Conservation (phyloP, 2,888 invertebrate species). For the Crioceris asparagi region DNA sequence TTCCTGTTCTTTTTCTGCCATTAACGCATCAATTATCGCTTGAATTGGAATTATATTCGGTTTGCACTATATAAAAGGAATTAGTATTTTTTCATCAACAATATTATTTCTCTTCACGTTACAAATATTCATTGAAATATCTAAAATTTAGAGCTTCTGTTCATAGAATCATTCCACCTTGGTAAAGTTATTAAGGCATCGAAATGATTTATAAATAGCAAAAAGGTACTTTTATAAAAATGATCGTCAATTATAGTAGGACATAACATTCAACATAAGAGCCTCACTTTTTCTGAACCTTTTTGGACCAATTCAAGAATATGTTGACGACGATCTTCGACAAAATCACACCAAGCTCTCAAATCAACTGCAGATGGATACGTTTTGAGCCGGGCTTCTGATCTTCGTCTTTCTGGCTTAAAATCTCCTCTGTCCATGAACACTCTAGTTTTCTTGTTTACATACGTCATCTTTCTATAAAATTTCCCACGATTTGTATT, state of each 20-base stretch:
- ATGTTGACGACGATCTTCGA: slow-evolving; percentile 46
- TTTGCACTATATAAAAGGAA: no score
- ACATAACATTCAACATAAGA: no score
- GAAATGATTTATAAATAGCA: no score
- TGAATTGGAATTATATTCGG: slow-evolving; percentile 33
- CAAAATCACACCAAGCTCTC: slow-evolving; percentile 47
- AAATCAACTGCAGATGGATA: slow-evolving; percentile 47
- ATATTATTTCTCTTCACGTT: no score
- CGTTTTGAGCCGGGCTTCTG: slow-evolving; percentile 44
- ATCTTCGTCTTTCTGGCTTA: slow-evolving; percentile 23
- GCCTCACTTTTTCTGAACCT: slow-evolving; percentile 16
- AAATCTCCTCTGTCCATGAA: slow-evolving; percentile 9
- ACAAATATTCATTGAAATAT: no score
- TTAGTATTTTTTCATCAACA: no score
- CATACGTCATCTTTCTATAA: slow-evolving; percentile 12
- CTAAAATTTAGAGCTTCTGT: no score
- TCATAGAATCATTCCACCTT: no score
- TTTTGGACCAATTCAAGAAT: slow-evolving; percentile 37
- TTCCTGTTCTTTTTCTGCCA: slow-evolving; percentile 5
- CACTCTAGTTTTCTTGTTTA: slow-evolving; percentile 11
- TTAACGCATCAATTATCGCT: slow-evolving; percentile 25
- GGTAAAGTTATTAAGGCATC: no score
- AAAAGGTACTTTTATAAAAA: no score
- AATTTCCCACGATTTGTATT: no score
- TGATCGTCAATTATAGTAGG: no score